Percentiles rank a stretch among this genome's conserved stretches.
phyloP scores from a whole-genome alignment of 2,888 invertebrate species.

The Horisme vitalbata region DNA sequence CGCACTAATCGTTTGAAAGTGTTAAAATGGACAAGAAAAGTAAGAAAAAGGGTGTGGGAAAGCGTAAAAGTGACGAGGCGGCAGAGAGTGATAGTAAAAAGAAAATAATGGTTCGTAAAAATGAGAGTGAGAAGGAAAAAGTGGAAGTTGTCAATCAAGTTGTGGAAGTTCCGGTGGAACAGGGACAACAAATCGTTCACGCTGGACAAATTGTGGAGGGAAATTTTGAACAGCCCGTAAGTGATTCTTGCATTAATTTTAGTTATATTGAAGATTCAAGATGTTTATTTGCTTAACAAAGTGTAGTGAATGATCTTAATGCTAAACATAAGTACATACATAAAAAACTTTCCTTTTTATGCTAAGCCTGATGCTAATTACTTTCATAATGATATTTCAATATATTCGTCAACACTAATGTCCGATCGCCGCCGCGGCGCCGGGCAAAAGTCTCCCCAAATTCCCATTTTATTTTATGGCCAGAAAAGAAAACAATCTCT shows the following conservation, averaged over 20 bases:
- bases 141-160: slow-evolving; percentile 72
- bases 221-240: slow-evolving; percentile 73
- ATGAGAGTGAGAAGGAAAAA: slow-evolving; percentile 66
- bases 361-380: too few relatives aligned
- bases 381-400: too few relatives aligned
- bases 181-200: slow-evolving; percentile 74
- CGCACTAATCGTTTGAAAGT: slow-evolving; percentile 38
- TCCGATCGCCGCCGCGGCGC: too few relatives aligned
- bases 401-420: too few relatives aligned
- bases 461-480: too few relatives aligned
- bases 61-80: slow-evolving; percentile 74
- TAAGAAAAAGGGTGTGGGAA: slow-evolving; percentile 76
- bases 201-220: slow-evolving; percentile 75
- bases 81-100: slow-evolving; percentile 67
- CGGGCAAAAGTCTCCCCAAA: too few relatives aligned
- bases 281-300: too few relatives aligned
- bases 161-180: slow-evolving; percentile 74
- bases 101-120: slow-evolving; percentile 69
- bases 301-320: too few relatives aligned
- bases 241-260: neutral
- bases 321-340: too few relatives aligned
- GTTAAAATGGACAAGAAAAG: slow-evolving; percentile 80
- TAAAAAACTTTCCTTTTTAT: neutral
- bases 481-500: too few relatives aligned
- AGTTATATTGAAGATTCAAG: too few relatives aligned